Evolutionary conservation across 2,113 vertebrate genomes (phyloP).

Genomic region (Fulica atra): DNA sequence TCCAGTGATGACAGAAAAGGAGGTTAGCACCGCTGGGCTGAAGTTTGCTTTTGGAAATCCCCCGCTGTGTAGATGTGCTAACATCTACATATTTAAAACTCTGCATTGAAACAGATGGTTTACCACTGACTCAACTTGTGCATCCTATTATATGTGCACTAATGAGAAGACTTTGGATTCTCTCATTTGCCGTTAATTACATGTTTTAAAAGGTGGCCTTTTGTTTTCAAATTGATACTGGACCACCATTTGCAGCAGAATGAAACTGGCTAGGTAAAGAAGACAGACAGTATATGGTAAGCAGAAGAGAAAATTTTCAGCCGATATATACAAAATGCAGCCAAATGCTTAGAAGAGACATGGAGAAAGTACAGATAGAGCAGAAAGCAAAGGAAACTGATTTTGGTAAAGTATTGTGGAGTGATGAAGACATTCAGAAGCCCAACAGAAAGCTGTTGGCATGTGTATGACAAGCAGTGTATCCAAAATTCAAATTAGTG

Average conservation of each 20-base stretch:
- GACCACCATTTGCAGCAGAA: not conserved
- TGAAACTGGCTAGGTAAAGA: not conserved
- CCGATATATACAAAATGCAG: not conserved
- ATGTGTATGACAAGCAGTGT: not conserved
- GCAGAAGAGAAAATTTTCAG: not conserved
- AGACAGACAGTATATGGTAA: not conserved
- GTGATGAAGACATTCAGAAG: not conserved
- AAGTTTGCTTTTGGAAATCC: constrained; percentile 7
- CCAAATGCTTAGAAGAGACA: not conserved
- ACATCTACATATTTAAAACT: not conserved
- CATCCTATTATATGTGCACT: not conserved
- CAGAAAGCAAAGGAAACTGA: not conserved
- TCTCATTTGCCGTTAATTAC: not conserved
- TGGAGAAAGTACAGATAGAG: not conserved
- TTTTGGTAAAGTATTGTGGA: not conserved
- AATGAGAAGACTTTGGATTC: not conserved
- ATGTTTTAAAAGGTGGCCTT: not conserved
- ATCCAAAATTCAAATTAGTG: not conserved
- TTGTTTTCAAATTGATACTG: not conserved
- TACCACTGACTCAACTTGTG: not conserved
- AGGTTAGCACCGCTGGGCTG: not conserved
- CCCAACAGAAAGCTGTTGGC: not conserved
- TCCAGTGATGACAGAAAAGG: not conserved
- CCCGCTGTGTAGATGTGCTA: not conserved
- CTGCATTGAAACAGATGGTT: not conserved